Evolutionary conservation across 2,797 vertebrate genomes (phyloP).

Genomic region (Tachyglossus aculeatus): DNA sequence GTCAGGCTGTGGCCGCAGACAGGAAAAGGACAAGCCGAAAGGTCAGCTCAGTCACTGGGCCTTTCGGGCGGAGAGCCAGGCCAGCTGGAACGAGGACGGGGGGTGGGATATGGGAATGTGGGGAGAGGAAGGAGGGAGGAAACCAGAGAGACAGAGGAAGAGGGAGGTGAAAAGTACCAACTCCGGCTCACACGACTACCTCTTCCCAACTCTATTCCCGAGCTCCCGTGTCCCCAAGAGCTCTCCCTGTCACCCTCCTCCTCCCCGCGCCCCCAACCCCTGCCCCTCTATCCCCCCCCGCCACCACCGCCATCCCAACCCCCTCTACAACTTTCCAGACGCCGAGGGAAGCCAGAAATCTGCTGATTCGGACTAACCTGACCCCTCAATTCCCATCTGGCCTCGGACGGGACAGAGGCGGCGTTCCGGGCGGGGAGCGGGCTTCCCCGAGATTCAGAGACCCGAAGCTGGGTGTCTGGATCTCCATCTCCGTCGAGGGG

Average conservation of each 20-base stretch:
- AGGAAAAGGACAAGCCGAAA: too few species aligned
- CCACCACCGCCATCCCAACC: background rate
- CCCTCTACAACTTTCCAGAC: slow-evolving; percentile 58
- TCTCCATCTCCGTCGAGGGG: slow-evolving; percentile 38
- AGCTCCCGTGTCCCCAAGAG: background rate
- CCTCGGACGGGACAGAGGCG: background rate
- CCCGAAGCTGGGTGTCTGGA: slow-evolving; percentile 41
- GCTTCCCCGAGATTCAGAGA: background rate
- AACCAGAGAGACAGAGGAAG: background rate
- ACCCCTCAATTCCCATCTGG: background rate
- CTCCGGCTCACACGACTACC: too few species aligned
- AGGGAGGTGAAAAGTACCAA: too few species aligned
- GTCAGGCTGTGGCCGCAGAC: background rate
- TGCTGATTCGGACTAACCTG: slow-evolving; percentile 39
- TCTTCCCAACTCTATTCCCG: background rate
- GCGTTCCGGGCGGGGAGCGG: slow-evolving; percentile 13
- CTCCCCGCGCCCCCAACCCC: background rate
- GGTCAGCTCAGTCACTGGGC: background rate
- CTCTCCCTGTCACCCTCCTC: too few species aligned
- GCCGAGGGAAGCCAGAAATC: slow-evolving; percentile 64
- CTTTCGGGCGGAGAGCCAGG: background rate
- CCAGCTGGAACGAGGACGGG: background rate
- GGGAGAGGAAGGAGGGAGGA: background rate
- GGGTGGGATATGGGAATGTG: background rate
- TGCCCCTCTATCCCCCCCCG: too few species aligned